These are phyloP conservation scores for Nestor notabilis DNA, from an alignment of 2,113 vertebrate species.

Conservation along the genomic window DNA sequence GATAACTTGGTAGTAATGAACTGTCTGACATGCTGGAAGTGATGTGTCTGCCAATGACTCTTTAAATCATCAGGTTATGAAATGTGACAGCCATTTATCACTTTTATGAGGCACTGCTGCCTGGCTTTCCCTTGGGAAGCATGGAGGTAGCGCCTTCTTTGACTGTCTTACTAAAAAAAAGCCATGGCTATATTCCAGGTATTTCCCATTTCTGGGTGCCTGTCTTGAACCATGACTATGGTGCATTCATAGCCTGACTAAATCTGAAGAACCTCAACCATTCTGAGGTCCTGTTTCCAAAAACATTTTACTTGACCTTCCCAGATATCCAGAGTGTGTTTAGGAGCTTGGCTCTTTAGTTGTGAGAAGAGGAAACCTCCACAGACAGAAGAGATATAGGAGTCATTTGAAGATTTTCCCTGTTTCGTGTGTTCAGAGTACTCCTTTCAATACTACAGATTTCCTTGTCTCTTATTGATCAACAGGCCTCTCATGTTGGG, in stretches of 20 bases:
- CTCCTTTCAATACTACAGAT: neutral
- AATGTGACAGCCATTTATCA: constrained; percentile 64
- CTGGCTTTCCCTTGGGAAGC: neutral
- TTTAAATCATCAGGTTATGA: constrained; percentile 60
- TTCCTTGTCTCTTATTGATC: neutral
- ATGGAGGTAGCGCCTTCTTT: neutral
- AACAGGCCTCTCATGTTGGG: neutral
- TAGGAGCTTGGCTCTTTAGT: neutral
- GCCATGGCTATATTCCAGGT: neutral
- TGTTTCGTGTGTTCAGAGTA: neutral
- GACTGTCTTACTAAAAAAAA: neutral
- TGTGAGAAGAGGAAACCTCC: neutral
- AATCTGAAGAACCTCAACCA: neutral
- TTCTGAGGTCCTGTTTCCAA: neutral
- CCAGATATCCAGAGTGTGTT: neutral
- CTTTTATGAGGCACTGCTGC: constrained; percentile 30
- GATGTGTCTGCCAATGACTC: constrained; percentile 58
- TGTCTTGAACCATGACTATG: neutral
- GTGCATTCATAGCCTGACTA: neutral
- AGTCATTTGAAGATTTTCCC: neutral
- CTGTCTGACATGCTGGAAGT: constrained; percentile 59
- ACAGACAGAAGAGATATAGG: neutral
- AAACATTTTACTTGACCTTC: neutral
- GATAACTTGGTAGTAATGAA: constrained; percentile 75
- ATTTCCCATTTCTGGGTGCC: neutral